These are phyloP conservation scores for Cantharis flavilabris DNA, from an alignment of 2,888 invertebrate genomes.

Conservation along the genomic window DNA sequence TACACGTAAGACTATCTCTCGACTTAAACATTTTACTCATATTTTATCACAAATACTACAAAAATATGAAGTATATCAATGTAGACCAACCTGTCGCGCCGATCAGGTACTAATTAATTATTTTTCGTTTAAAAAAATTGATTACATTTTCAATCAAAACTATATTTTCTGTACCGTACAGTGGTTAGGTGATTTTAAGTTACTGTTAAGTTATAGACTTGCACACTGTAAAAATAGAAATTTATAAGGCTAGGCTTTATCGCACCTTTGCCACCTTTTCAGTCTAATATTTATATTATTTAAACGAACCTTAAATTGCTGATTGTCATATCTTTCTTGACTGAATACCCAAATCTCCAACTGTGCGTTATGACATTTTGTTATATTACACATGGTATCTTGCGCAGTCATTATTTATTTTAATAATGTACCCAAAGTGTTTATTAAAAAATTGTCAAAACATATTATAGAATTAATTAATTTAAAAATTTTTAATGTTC, in stretches of 20 bases:
- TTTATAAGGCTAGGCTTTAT: neutral
- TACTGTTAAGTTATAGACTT: neutral
- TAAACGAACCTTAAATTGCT: neutral
- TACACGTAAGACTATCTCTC: conserved; percentile 32
- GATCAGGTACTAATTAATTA: neutral
- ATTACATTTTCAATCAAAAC: neutral
- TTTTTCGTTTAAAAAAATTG: neutral
- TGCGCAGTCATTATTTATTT: neutral
- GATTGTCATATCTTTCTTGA: neutral
- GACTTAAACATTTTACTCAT: neutral
- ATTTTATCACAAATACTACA: neutral
- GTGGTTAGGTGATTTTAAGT: no score
- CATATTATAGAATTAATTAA: neutral
- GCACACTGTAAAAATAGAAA: neutral
- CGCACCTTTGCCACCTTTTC: neutral
- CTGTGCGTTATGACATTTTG: neutral
- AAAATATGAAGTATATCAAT: neutral
- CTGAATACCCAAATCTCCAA: neutral
- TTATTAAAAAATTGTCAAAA: neutral
- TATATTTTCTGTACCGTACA: neutral
- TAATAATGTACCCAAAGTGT: neutral
- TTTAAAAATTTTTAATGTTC: neutral
- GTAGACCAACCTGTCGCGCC: neutral
- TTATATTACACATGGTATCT: neutral
- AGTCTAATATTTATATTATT: neutral